Conservation (phyloP, 2,113 vertebrate genomes). For the Crotalus horridus region DNA sequence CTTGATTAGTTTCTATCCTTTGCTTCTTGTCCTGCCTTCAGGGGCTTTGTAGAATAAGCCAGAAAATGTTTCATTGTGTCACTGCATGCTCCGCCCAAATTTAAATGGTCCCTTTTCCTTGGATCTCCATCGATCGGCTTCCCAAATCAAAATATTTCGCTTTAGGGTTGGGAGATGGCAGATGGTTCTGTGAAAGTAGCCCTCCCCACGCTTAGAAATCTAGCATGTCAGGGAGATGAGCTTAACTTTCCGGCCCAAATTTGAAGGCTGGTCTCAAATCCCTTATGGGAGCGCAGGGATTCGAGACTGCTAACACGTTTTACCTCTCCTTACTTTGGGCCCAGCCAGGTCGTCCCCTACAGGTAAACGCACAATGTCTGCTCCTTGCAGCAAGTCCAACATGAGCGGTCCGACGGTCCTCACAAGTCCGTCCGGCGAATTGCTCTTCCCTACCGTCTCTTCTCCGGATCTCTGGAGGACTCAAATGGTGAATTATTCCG, state of each 20-base stretch:
- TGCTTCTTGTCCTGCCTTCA: too few relatives aligned
- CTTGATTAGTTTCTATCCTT: too few relatives aligned
- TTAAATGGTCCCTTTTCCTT: background rate
- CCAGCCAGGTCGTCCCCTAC: background rate
- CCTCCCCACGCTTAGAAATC: background rate
- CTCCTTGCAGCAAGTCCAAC: conserved; percentile 6
- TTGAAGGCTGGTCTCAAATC: background rate
- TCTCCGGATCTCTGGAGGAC: conserved; percentile 84
- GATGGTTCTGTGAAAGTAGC: background rate
- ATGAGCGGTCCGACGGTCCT: conserved; percentile 78
- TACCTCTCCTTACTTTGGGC: background rate
- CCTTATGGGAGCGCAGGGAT: background rate
- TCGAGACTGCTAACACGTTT: background rate
- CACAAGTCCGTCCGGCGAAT: conserved; percentile 77
- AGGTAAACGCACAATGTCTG: rapidly evolving
- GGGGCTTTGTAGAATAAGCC: background rate
- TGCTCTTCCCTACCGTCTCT: conserved; percentile 72
- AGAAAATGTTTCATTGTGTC: background rate
- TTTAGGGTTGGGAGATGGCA: background rate
- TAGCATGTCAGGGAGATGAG: background rate
- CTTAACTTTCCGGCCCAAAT: background rate
- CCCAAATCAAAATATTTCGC: background rate
- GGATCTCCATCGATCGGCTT: background rate
- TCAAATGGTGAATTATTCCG: conserved; percentile 76
- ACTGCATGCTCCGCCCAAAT: background rate